These are phyloP conservation scores for Microctonus hyperodae DNA, from an alignment of 2,888 invertebrate species.

Conservation along the genomic window DNA sequence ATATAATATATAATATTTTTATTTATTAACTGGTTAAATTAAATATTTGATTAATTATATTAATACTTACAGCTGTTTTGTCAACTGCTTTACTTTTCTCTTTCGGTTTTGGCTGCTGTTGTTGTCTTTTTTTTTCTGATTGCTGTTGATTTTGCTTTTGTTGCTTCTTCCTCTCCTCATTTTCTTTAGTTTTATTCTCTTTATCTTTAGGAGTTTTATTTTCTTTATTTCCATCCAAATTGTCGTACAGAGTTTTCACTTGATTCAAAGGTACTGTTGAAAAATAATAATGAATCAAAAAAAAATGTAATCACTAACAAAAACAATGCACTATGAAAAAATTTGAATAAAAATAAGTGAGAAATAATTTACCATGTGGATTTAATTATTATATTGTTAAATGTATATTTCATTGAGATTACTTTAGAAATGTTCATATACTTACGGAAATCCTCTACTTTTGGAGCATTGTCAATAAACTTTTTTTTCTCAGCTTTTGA, in stretches of 20 bases:
- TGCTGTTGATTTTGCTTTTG: slow-evolving; percentile 59
- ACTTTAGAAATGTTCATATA: slow-evolving; percentile 48
- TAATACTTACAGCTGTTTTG: slow-evolving; percentile 67
- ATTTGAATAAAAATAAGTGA: no score
- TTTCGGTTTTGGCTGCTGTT: slow-evolving; percentile 67
- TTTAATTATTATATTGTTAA: slow-evolving; percentile 2
- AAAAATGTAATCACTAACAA: not conserved
- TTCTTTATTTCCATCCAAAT: slow-evolving; percentile 71
- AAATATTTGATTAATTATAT: not conserved
- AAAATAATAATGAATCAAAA: slow-evolving; percentile 5
- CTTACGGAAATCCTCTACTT: slow-evolving; percentile 80
- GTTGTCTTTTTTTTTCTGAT: slow-evolving; percentile 62
- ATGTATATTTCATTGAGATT: slow-evolving; percentile 16
- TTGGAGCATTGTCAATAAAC: slow-evolving; percentile 70
- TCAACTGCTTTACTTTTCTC: slow-evolving; percentile 74
- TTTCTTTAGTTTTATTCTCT: slow-evolving; percentile 59
- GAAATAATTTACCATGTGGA: no score
- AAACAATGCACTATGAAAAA: not conserved
- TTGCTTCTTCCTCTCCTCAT: slow-evolving; percentile 65
- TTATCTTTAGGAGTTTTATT: slow-evolving; percentile 65
- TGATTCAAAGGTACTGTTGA: slow-evolving; percentile 78
- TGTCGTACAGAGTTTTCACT: slow-evolving; percentile 72
- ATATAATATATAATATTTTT: not conserved
- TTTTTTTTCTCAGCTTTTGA: slow-evolving; percentile 70
- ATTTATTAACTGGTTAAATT: not conserved